Evolutionary conservation across 1,140 invertebrate genomes (phyloP).

Genomic region (Semibalanus balanoides): DNA sequence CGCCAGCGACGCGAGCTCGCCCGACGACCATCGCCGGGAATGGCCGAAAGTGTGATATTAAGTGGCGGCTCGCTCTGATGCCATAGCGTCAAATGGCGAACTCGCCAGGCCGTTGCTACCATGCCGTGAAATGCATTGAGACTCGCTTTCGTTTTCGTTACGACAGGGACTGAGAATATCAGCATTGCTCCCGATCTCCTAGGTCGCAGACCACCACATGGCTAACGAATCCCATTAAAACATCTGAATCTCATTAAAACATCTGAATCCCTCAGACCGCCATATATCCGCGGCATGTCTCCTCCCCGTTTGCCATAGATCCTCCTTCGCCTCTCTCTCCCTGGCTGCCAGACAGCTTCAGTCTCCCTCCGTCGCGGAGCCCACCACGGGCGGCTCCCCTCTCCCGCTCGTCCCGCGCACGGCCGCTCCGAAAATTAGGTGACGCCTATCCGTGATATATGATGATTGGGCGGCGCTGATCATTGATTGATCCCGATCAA

Average conservation of each 20-base stretch:
- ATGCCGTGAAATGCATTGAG: too few relatives aligned
- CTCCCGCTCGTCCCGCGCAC: neutral
- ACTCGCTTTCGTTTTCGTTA: too few relatives aligned
- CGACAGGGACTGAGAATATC: too few relatives aligned
- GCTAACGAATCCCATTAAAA: too few relatives aligned
- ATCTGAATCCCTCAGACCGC: too few relatives aligned
- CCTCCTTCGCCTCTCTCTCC: neutral
- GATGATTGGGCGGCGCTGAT: neutral
- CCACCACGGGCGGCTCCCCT: neutral
- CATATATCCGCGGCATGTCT: too few relatives aligned
- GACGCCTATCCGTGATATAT: neutral
- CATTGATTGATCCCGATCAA: slow-evolving; percentile 2
- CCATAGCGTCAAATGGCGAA: neutral
- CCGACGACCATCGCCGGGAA: neutral
- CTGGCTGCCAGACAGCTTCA: too few relatives aligned
- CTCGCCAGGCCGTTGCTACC: too few relatives aligned
- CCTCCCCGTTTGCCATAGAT: neutral
- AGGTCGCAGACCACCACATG: too few relatives aligned
- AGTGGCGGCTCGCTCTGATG: neutral
- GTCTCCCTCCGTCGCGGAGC: neutral
- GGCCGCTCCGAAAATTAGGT: neutral
- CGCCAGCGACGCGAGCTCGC: neutral
- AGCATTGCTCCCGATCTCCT: too few relatives aligned
- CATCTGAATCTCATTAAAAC: too few relatives aligned
- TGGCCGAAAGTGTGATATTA: neutral